phyloP scores from a whole-genome alignment of 2,797 vertebrate species.

The Rhinichthys osculus region DNA sequence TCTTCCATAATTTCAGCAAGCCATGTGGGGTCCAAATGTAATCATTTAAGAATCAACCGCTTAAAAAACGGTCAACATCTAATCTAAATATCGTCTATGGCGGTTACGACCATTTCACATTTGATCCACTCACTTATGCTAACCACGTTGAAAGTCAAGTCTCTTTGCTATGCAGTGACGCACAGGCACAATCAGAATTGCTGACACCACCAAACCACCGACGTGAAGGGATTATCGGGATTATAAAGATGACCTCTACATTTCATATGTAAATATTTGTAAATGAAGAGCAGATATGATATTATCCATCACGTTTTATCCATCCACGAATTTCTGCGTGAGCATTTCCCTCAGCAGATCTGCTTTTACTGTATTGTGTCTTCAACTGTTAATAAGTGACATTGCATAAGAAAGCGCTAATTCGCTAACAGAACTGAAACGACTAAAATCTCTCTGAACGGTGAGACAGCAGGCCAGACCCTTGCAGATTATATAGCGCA shows the following conservation, averaged over 20 bases:
- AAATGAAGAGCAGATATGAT: conserved; percentile 20
- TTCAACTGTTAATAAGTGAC: conserved; percentile 11
- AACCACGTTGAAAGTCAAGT: conserved; percentile 21
- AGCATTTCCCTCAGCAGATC: conserved; percentile 5
- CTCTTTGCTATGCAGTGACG: conserved; percentile 16
- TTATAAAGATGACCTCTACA: conserved; percentile 26
- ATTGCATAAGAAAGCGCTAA: neutral
- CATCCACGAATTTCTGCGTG: neutral
- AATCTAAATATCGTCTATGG: neutral
- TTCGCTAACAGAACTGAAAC: neutral
- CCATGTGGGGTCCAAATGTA: too few relatives aligned
- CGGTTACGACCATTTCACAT: neutral
- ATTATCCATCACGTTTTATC: conserved; percentile 5
- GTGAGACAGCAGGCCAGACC: conserved; percentile 30
- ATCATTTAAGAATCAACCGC: neutral
- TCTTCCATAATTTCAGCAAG: neutral
- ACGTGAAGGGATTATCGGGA: conserved; percentile 2
- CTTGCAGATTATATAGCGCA: conserved; percentile 22
- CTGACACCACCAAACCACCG: conserved; percentile 12
- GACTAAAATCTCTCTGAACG: conserved; percentile 11
- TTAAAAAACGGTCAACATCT: neutral
- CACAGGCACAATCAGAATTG: conserved; percentile 33
- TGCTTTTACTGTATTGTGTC: neutral
- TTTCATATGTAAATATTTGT: conserved; percentile 38
- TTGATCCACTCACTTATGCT: conserved; percentile 8